Evolutionary conservation across 2,113 vertebrate genomes (phyloP), one percentile per base, ranked within the genome.

Genomic region (Elephantulus edwardii): DNA sequence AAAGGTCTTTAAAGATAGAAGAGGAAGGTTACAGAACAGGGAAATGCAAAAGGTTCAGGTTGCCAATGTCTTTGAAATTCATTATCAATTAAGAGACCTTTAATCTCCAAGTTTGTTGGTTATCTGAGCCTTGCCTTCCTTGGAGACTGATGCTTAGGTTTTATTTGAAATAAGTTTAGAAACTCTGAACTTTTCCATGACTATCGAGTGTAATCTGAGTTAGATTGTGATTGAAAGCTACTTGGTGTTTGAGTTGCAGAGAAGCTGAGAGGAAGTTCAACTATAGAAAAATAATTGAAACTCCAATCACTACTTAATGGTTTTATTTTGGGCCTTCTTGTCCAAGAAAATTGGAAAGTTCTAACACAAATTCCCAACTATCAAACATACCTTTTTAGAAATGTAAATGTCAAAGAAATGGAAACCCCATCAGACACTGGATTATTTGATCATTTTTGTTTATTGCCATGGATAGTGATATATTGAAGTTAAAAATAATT

Each of bases 101-200:
- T 50, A 22, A 20, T 54, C 66, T 88, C 71, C 56, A 14, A 52
- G 50, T 93, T 80, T 81, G 60, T 30, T 68, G 28, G 9, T 33
- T 9, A 16, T 68, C 72, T 56, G 38, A 92, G 79, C 66, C 35
- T 11, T 13, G 5, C 38, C 42, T 74, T 76, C 26, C 24, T 44
- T 62, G 44, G 71, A 87, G 14, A 24, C 46, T 56, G 54, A 58
- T 64, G n/a, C 30, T 72, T 68, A 52, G 35, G 42, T 85, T 89
- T 64, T 77, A 33, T 56, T 76, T 76, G 46, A 70, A 90, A 70
- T 54, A 66, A 10, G 28, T 60, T 88, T 90, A 50, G 52, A 92
- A 68, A 56, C 60, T 38, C 30, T 26, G 30, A 83, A 68, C 40
- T 74, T 58, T 30, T 82, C 33, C 35, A 62, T 11, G 50, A 74